A percentile compares a stretch with the other conserved stretches of the same genome.
Conservation (phyloP, 2,113 vertebrate genomes). For the Microtus ochrogaster region DNA sequence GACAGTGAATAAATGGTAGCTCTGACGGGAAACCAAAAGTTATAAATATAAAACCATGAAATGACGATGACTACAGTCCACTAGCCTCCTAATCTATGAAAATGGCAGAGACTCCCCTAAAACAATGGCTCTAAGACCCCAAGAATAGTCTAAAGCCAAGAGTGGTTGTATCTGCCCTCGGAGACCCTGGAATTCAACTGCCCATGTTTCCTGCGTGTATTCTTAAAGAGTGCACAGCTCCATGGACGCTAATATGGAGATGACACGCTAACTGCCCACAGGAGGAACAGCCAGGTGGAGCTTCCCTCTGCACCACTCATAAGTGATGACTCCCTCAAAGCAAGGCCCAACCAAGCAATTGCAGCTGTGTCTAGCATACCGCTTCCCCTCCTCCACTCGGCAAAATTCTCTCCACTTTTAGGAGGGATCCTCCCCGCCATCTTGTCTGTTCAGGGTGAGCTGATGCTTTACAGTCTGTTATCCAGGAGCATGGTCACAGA, state of each 20-base stretch:
- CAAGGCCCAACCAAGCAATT: conserved; percentile 78
- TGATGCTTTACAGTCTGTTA: conserved; percentile 77
- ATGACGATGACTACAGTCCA: neutral
- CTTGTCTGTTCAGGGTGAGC: conserved; percentile 73
- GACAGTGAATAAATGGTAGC: neutral
- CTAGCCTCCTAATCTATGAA: neutral
- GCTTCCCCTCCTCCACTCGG: conserved; percentile 76
- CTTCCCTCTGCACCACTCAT: conserved; percentile 70
- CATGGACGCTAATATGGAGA: neutral
- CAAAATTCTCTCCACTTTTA: conserved; percentile 82
- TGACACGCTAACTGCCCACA: conserved; percentile 58
- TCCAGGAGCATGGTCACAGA: conserved; percentile 71
- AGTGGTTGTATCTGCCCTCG: neutral
- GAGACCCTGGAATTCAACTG: neutral
- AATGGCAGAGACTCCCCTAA: neutral
- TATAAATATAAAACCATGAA: neutral
- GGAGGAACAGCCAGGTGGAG: conserved; percentile 62
- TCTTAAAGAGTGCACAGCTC: neutral
- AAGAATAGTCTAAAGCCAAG: neutral
- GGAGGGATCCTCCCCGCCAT: conserved; percentile 65
- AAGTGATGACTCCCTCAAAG: conserved; percentile 77
- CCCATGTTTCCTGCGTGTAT: neutral
- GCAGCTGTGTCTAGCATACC: conserved; percentile 79
- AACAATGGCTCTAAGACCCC: neutral
- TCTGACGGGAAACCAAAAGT: neutral